Conservation (phyloP, 2,113 vertebrate genomes). For the Melanotaenia duboulayi region DNA sequence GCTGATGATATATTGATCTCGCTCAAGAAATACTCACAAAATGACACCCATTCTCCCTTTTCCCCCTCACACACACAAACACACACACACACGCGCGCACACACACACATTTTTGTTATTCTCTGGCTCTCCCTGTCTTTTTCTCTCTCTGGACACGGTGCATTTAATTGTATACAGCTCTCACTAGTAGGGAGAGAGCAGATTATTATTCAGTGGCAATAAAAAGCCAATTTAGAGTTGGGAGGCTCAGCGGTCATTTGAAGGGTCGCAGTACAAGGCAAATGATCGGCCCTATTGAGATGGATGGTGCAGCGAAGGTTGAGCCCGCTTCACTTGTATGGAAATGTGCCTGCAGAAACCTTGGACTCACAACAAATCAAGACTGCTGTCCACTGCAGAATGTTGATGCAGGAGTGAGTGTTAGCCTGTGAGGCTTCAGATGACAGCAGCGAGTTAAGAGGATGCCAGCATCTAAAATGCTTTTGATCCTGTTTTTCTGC, state of each 20-base stretch:
- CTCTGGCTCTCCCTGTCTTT: slow-evolving; percentile 36
- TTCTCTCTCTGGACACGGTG: slow-evolving; percentile 56
- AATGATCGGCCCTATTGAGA: slow-evolving; percentile 70
- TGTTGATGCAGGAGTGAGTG: slow-evolving; percentile 39
- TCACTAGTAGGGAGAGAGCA: slow-evolving; percentile 87
- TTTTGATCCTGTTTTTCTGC: not conserved
- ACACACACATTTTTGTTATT: slow-evolving; percentile 38
- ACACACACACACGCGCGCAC: slow-evolving; percentile 14
- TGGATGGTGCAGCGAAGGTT: slow-evolving; percentile 68
- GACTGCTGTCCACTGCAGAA: slow-evolving; percentile 41
- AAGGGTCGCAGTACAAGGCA: slow-evolving; percentile 77
- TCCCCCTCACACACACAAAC: slow-evolving; percentile 20
- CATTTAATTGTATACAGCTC: slow-evolving; percentile 82
- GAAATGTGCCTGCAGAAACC: slow-evolving; percentile 66
- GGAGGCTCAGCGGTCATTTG: slow-evolving; percentile 70
- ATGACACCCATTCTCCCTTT: not conserved
- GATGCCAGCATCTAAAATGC: slow-evolving; percentile 25
- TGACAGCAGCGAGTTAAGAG: slow-evolving; percentile 27
- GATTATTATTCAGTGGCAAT: slow-evolving; percentile 81
- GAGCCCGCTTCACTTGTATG: slow-evolving; percentile 55
- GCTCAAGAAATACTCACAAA: slow-evolving; percentile 22
- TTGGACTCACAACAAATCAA: slow-evolving; percentile 60
- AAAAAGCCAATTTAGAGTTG: slow-evolving; percentile 78
- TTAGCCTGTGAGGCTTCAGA: slow-evolving; percentile 33
- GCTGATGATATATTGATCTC: slow-evolving; percentile 50